phyloP scores from a whole-genome alignment of 1,140 invertebrate species.

The Brachionus paranguensis region DNA sequence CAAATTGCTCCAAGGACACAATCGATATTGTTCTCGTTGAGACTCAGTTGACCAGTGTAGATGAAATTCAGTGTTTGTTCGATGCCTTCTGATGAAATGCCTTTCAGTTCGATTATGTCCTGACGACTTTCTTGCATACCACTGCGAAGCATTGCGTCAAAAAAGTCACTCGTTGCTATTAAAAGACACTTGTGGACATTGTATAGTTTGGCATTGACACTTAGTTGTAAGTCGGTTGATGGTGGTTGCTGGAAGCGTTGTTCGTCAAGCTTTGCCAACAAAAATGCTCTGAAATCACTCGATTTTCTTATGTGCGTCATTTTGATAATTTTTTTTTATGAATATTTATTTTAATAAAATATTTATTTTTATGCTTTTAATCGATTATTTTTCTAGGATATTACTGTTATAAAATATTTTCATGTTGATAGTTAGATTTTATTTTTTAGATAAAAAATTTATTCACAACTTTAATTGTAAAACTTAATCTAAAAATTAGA shows the following conservation, averaged over 20 bases:
- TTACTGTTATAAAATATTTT: not conserved
- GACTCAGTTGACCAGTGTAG: slow-evolving; percentile 47
- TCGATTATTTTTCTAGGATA: not conserved
- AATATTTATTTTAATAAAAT: not conserved
- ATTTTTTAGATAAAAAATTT: too few species aligned
- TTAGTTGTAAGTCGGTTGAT: not conserved
- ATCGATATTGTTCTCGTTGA: slow-evolving; percentile 51
- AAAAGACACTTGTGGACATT: slow-evolving; percentile 38
- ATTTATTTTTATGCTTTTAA: not conserved
- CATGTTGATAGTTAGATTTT: too few species aligned
- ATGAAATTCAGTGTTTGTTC: slow-evolving; percentile 48
- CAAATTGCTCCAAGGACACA: slow-evolving; percentile 50
- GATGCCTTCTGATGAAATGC: slow-evolving; percentile 48
- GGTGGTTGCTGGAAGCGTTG: not conserved
- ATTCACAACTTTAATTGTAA: too few species aligned
- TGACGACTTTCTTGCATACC: slow-evolving; percentile 42
- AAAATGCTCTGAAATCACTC: not conserved
- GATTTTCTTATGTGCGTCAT: not conserved
- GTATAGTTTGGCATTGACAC: not conserved
- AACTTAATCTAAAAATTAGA: too few species aligned
- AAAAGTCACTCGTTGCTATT: slow-evolving; percentile 12
- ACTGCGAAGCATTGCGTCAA: slow-evolving; percentile 24
- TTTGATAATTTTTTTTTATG: not conserved
- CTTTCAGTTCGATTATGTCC: slow-evolving; percentile 48
- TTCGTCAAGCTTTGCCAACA: not conserved